phyloP scores from a whole-genome alignment of 2,888 invertebrate species.

The Plagodis pulveraria region DNA sequence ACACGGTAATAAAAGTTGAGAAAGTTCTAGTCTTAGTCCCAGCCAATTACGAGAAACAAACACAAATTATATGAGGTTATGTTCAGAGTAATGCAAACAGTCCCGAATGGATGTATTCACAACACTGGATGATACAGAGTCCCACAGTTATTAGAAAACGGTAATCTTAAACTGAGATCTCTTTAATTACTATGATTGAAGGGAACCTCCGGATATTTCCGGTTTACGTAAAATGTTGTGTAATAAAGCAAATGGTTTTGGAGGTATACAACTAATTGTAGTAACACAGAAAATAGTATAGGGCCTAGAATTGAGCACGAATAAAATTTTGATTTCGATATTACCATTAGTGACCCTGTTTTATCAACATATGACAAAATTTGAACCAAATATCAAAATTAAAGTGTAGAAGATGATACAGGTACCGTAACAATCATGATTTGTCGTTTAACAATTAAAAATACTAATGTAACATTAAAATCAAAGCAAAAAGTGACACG shows the following conservation, averaged over 20 bases:
- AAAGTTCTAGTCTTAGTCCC: slow-evolving; percentile 40
- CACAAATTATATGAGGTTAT: slow-evolving; percentile 35
- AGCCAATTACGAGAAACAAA: slow-evolving; percentile 43
- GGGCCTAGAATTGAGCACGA: too few relatives aligned
- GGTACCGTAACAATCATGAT: neutral
- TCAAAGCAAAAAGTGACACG: slow-evolving; percentile 12
- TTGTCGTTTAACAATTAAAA: slow-evolving; percentile 2
- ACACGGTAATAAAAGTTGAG: slow-evolving; percentile 42
- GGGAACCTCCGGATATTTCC: slow-evolving; percentile 13
- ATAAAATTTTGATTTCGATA: too few relatives aligned
- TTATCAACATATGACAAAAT: too few relatives aligned
- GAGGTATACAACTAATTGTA: too few relatives aligned
- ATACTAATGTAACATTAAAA: neutral
- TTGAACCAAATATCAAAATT: too few relatives aligned
- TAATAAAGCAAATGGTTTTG: neutral
- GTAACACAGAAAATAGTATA: too few relatives aligned
- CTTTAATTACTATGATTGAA: slow-evolving; percentile 14
- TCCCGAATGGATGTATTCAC: slow-evolving; percentile 12
- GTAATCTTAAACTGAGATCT: slow-evolving; percentile 25
- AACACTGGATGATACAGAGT: neutral
- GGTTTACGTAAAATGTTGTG: slow-evolving; percentile 15
- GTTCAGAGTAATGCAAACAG: slow-evolving; percentile 18
- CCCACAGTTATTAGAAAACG: slow-evolving; percentile 24
- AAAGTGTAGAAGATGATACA: too few relatives aligned
- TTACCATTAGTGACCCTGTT: too few relatives aligned